Base-by-base conservation (phyloP, 2,888 invertebrate species). In the Uloborus plumipes region DNA sequence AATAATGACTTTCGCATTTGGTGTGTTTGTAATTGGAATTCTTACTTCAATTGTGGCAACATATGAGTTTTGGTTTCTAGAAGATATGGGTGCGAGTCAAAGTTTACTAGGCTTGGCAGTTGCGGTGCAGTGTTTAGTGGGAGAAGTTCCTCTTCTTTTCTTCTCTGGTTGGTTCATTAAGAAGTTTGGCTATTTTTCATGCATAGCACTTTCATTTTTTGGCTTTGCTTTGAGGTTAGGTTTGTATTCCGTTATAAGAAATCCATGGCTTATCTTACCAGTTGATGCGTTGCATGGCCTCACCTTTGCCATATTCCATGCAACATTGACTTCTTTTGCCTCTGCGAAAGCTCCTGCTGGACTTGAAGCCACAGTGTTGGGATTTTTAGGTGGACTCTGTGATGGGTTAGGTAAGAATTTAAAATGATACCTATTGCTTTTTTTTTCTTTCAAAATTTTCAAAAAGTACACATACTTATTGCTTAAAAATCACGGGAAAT, bases 271-370 rank as follows among this genome's bases (percentile, higher is more conserved):
- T 91, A 93, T 94, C 67, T 90, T 98, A 83, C 93, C 95, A 0
- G 92, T 97, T 69, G 97, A 98, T 89, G 89, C 95, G 82, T 89
- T 94, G 13, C 96, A 97, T 89, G 96, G 97, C 0, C 90, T 97
- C 22, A 95, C 96, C 0, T 94, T 95, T 88, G 97, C 96, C 20
- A 91, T 96, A 88, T 94, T 94, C 87, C 96, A 95, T 87, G 92
- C 84, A 15, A 62, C 79, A 2, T 85, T 86, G 86, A 79, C 86
- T 4, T 53, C 18, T 4, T 84, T 79, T 51, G 84, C 70, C 14
- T 67, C 61, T 2, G 64, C 39, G 4, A 69, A 55, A 22, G 78
- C 84, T 2, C 74, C 79, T 14, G 59, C 15, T 69, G 84, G 84
- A 31, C 18, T 69, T 1, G 84, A 84, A 66, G 94, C 95, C 0